Evolutionary conservation across 2,113 vertebrate genomes (phyloP), one percentile per base, ranked within the genome.

Genomic region (cattle (Bos taurus)): DNA sequence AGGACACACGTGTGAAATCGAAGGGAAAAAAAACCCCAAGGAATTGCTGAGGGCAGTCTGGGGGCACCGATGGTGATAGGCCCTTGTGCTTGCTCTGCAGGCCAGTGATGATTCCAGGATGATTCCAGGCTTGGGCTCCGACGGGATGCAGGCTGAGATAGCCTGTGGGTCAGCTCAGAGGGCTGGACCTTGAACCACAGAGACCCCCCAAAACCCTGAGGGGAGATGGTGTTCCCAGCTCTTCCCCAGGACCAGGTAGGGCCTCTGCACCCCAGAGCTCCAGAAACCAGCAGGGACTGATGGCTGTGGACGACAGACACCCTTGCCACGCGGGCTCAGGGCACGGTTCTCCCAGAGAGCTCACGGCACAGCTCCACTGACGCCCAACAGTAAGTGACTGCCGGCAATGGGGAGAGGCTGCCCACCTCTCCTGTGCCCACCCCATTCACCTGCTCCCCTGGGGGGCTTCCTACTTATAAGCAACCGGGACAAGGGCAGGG

Each of bases 281-380:
- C 2, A 50, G 62, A 40, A 81, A 5, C 64, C 7, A 28, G 50
- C 12, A 4, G 23, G 14, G 7, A 28, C 33, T 43, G 33, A 28
- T 26, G 21, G 19, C 36, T 46, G 17, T 23, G 15, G 21, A 19
- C 19, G 2, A 15, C 3, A 1, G 6, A 43, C 28, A 26, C 46
- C 48, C 14, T 23, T 8, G 78, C 26, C 59, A 43, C 2, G 0
- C 0, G 1, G 40, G 80, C 81, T 30, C 78, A 52, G 60, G 52
- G 62, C 33, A 6, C 0, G 33, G 30, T 84, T 8, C 19, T 36
- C 33, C 40, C 17, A 2, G 92, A 11, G 2, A 43, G 83, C 50
- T 12, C 5, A 1, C 0, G 1, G 26, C 60, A n/a, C 33, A 2
- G 9, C 7, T 14, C 48, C 48, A 50, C 25, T 7, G 28, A 28